Conservation (phyloP, 64 coral and sea anemone species). For the Orbicella faveolata region DNA sequence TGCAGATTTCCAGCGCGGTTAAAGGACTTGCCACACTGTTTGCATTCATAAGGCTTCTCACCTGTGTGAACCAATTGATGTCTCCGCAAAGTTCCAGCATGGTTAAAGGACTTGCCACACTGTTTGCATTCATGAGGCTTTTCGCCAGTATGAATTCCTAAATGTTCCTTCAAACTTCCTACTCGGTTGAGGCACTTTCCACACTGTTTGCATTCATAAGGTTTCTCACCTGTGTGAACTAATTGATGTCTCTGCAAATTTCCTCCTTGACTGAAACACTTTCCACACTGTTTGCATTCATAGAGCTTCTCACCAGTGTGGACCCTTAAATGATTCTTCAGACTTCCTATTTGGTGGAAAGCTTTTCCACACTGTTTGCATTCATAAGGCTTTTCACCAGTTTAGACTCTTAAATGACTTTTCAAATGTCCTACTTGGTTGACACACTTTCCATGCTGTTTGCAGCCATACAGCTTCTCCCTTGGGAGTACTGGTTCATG, state of each 20-base stretch:
- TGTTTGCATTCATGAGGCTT: background rate
- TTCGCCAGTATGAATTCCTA: background rate
- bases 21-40: no score
- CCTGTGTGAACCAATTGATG: no score
- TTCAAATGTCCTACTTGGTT: background rate
- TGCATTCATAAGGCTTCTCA: no score
- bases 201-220: background rate
- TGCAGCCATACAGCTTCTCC: background rate
- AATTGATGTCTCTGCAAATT: background rate
- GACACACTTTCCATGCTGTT: conserved; percentile 30
- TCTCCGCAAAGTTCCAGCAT: background rate
- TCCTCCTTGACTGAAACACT: background rate
- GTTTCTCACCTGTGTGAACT: background rate
- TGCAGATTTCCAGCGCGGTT: no score
- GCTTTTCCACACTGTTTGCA: conserved; percentile 43
- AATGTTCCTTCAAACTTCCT: background rate
- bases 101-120: background rate
- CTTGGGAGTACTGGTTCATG: background rate
- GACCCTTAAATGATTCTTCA: background rate
- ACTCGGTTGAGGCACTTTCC: background rate
- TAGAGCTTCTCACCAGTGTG: background rate
- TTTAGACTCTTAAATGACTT: conserved; percentile 27
- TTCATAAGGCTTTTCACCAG: background rate
- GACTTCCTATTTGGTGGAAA: background rate
- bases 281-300: background rate